Conservation (phyloP, 2,797 vertebrate genomes). For the Glossophaga mutica region DNA sequence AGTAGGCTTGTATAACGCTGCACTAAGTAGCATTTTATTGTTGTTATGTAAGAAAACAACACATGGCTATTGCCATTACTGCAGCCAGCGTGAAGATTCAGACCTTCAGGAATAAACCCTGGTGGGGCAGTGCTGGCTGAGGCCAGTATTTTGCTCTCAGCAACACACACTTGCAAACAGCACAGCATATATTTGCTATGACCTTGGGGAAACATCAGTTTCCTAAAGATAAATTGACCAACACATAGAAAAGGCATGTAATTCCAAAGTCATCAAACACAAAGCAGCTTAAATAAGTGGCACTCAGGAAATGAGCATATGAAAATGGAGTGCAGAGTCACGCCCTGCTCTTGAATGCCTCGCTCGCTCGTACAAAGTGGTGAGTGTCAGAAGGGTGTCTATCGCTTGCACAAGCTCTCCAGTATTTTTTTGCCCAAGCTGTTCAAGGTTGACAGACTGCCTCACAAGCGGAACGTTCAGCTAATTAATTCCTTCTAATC, state of each 20-base stretch:
- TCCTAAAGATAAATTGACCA: conserved; percentile 75
- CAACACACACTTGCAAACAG: conserved; percentile 51
- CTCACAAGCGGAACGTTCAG: not conserved
- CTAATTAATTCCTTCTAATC: not conserved
- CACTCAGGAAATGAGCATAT: conserved; percentile 65
- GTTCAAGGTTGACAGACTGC: not conserved
- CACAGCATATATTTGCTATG: conserved; percentile 50
- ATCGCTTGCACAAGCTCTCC: not conserved
- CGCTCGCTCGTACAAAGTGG: not conserved
- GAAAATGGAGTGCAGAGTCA: conserved; percentile 60
- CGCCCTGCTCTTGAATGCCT: conserved; percentile 40
- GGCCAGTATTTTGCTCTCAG: conserved; percentile 49
- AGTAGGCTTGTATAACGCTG: conserved; percentile 51
- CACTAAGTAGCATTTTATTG: conserved; percentile 58
- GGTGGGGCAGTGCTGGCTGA: conserved; percentile 24
- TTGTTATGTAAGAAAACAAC: conserved; percentile 61
- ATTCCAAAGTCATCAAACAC: conserved; percentile 58
- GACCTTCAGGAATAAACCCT: conserved; percentile 38
- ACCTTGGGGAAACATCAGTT: conserved; percentile 71
- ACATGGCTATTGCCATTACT: conserved; percentile 56
- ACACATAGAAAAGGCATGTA: conserved; percentile 43
- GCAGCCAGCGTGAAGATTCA: conserved; percentile 28
- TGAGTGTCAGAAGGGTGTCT: not conserved
- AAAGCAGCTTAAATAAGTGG: conserved; percentile 54
- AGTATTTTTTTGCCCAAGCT: not conserved